phyloP scores from a whole-genome alignment of 2,888 invertebrate species.

The Andrena hattorfiana region DNA sequence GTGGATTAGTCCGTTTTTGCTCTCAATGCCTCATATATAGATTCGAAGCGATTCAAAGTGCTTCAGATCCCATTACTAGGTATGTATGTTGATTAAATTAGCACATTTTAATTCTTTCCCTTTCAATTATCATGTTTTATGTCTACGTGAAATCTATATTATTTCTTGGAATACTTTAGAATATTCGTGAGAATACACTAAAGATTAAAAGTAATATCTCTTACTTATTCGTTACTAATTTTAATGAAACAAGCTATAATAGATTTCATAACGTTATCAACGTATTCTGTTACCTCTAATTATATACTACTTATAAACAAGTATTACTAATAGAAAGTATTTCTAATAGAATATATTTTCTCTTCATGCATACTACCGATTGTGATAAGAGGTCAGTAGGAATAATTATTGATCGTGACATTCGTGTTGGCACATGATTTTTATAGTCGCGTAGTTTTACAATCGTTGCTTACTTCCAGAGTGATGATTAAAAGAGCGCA shows the following conservation, averaged over 20 bases:
- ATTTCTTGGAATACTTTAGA: conserved; percentile 15
- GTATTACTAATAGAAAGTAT: conserved; percentile 62
- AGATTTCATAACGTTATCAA: conserved; percentile 8
- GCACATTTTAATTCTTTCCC: conserved; percentile 3
- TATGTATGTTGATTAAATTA: conserved; percentile 85
- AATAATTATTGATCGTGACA: conserved; percentile 17
- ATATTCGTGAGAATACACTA: conserved; percentile 9
- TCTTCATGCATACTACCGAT: conserved; percentile 82
- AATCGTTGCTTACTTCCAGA: conserved; percentile 86
- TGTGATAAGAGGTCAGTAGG: conserved; percentile 82
- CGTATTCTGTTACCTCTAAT: not conserved
- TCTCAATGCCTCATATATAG: too few species aligned
- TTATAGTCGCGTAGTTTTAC: not conserved
- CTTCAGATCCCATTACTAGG: conserved; percentile 84
- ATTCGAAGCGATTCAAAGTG: too few species aligned
- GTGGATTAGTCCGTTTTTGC: too few species aligned
- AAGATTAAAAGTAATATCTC: conserved; percentile 3
- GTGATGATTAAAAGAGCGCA: conserved; percentile 96
- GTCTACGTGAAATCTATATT: conserved; percentile 6
- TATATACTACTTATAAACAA: conserved; percentile 20
- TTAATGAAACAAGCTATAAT: conserved; percentile 16
- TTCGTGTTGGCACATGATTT: not conserved
- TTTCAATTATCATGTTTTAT: not conserved
- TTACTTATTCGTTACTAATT: conserved; percentile 18
- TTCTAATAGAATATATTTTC: conserved; percentile 82